Percentiles rank a stretch among this genome's conserved stretches.
These are phyloP conservation scores for Hoplostethus mediterraneus DNA, from an alignment of 2,797 vertebrate genomes.

Conservation along the genomic window DNA sequence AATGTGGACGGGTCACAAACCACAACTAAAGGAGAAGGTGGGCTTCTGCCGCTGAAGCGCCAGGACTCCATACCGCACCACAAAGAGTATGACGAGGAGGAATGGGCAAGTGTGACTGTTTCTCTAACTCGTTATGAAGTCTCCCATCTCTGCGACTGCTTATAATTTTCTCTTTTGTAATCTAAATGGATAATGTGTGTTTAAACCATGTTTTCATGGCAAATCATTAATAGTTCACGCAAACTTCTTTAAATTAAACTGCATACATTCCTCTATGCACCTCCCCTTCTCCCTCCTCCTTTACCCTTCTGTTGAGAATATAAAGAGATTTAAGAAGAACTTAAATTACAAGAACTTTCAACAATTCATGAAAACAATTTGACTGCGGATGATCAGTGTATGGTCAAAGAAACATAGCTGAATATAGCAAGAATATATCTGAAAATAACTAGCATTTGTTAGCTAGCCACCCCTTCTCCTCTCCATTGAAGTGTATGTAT, in stretches of 20 bases:
- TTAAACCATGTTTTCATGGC: conserved; percentile 11
- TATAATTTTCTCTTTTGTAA: not conserved
- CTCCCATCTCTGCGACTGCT: not conserved
- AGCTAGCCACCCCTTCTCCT: not conserved
- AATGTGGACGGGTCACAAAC: conserved; percentile 74
- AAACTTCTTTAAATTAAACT: conserved; percentile 8
- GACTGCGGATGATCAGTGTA: conserved; percentile 23
- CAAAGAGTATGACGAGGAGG: conserved; percentile 96
- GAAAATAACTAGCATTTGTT: conserved; percentile 35
- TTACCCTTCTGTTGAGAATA: too few species aligned
- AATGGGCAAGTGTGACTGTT: conserved; percentile 90
- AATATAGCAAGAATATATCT: not conserved
- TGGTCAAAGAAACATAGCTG: conserved; percentile 4
- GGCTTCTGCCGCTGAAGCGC: conserved; percentile 68
- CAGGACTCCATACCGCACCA: conserved; percentile 96
- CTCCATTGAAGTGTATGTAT: conserved; percentile 22
- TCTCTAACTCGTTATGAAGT: not conserved
- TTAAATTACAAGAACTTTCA: conserved; percentile 6
- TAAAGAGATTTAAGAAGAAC: not conserved
- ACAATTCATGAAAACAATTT: conserved; percentile 37
- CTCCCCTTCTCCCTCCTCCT: conserved; percentile 24
- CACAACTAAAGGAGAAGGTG: conserved; percentile 71
- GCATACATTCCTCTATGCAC: conserved; percentile 17
- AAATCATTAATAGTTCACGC: conserved; percentile 24
- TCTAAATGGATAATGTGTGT: not conserved